Base-by-base conservation (phyloP, 2,113 vertebrate genomes). In the Poeciliopsis prolifica region DNA sequence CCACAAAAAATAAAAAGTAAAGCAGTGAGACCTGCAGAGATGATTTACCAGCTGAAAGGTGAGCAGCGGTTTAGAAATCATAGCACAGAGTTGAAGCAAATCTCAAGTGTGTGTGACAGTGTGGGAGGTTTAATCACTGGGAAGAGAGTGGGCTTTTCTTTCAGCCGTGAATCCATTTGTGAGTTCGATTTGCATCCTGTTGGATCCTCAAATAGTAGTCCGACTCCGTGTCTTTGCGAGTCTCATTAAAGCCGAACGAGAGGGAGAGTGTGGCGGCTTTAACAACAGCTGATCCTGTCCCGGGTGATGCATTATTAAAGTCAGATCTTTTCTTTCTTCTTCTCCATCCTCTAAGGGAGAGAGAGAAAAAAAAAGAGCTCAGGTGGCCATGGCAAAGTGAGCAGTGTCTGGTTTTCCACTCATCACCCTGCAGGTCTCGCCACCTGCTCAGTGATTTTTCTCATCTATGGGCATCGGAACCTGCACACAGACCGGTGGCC, bases 401-500 rank as follows among this genome's bases (percentile, higher is more conserved):
- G 75, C 74, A 84, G 68, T 84, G 0, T 2, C 31, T 42, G 35
- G 17, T 26, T 44, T 64, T 71, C 62, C 70, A 3, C 68, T 2
- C 61, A 51, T 35, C 64, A 26, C 64, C 22, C 78, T 82, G 10
- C 35, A 37, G 84, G 77, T 73, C 81, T 80, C 22, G 5, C 2
- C 62, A 10, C 65, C 8, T 30, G 7, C 68, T 48, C 15, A 1
- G 69, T n/a, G 31, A 48, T 79, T 84, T 74, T 82, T 82, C 75
- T 92, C 84, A 81, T 91, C 75, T 92, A 71, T 91, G 88, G 90
- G 70, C 87, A 85, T 81, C 3, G 2, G 24, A 54, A 24, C 51
- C 22, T 15, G 44, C 35, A 17, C 44, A 48, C 44, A 48, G 17
- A 17, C 51, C 10, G 12, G 24, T 10, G 80, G 75, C 77, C 69